phyloP scores from a whole-genome alignment of 2,888 invertebrate genomes.

The Cheilosia impressa region DNA sequence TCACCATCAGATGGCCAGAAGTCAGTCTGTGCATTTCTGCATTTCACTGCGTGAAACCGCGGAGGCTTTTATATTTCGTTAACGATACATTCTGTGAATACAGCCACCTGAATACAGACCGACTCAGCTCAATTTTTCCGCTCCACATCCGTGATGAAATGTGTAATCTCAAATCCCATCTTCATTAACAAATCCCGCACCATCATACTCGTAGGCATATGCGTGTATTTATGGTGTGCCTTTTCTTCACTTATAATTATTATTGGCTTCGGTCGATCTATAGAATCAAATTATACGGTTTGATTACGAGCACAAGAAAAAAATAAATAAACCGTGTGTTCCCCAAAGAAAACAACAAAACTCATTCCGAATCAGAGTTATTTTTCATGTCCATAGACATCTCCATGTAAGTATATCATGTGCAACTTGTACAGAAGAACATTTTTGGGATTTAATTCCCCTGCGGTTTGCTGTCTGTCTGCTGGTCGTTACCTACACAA shows the following conservation, averaged over 20 bases:
- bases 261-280: slow-evolving; percentile 43
- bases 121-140: neutral
- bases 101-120: neutral
- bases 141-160: slow-evolving; percentile 28
- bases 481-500: slow-evolving; percentile 13
- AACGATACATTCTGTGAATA: neutral
- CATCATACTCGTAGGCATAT: neutral
- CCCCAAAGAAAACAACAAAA: slow-evolving; percentile 9
- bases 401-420: slow-evolving; percentile 1
- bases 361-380: slow-evolving; percentile 26
- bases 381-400: slow-evolving; percentile 25
- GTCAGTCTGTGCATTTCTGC: neutral
- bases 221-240: neutral
- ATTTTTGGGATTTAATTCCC: slow-evolving; percentile 54
- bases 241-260: slow-evolving; percentile 41
- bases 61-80: neutral
- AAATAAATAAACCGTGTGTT: slow-evolving; percentile 36
- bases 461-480: slow-evolving; percentile 34
- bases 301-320: slow-evolving; percentile 22
- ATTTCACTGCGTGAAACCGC: neutral
- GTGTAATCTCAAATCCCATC: slow-evolving; percentile 40
- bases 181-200: slow-evolving; percentile 17
- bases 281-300: slow-evolving; percentile 59
- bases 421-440: slow-evolving; percentile 48
- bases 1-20: neutral